Conservation (phyloP, 35 echinoderm and acorn worm genomes). For the Heliocidaris tuberculata region DNA sequence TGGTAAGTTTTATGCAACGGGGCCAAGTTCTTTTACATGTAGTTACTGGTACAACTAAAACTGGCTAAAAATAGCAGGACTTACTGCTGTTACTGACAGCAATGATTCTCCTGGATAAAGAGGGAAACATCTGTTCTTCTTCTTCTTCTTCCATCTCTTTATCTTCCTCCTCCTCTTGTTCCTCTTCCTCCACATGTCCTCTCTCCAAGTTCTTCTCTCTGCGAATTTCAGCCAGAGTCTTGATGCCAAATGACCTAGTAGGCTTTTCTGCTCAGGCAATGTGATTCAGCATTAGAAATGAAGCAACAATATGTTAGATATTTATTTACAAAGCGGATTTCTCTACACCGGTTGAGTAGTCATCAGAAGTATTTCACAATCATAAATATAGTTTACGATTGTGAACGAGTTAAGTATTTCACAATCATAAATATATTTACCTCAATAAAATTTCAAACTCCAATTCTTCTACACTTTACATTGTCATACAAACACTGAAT, state of each 20-base stretch:
- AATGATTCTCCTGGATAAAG: constrained; percentile 19
- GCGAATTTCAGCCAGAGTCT: constrained; percentile 35
- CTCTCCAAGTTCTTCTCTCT: constrained; percentile 31
- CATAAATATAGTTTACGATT: too few relatives aligned
- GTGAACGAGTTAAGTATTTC: too few relatives aligned
- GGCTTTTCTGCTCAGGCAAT: neutral
- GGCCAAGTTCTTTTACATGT: too few relatives aligned
- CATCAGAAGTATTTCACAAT: too few relatives aligned
- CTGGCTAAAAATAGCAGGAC: neutral
- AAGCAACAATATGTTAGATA: neutral
- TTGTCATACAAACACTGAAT: too few relatives aligned
- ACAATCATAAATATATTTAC: too few relatives aligned
- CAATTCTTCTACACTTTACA: too few relatives aligned
- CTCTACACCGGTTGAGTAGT: too few relatives aligned
- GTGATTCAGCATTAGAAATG: neutral
- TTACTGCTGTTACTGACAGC: neutral
- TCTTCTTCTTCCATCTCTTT: neutral
- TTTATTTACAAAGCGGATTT: too few relatives aligned
- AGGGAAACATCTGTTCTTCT: neutral
- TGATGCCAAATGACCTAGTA: neutral
- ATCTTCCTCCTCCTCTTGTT: neutral
- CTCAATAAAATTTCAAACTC: too few relatives aligned
- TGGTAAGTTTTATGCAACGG: too few relatives aligned
- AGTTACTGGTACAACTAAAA: neutral
- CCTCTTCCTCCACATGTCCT: constrained; percentile 5